These are phyloP conservation scores for Spisula solida DNA, from an alignment of 2,888 invertebrate species.

Conservation along the genomic window DNA sequence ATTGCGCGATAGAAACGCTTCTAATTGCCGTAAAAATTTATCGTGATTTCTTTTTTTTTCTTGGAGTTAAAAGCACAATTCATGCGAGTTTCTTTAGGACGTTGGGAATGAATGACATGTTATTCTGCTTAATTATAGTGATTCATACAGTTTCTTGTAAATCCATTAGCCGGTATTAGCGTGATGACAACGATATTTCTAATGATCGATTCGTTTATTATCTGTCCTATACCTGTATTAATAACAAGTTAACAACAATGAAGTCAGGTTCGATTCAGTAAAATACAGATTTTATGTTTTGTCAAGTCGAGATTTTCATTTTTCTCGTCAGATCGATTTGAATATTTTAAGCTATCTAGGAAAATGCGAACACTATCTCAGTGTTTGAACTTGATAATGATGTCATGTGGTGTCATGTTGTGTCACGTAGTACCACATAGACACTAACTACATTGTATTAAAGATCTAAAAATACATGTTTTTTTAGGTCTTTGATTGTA, in stretches of 20 bases:
- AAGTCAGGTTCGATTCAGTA: neutral
- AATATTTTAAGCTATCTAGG: neutral
- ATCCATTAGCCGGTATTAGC: slow-evolving; percentile 56
- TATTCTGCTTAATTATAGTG: slow-evolving; percentile 50
- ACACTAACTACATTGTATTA: too few species aligned
- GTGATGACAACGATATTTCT: slow-evolving; percentile 49
- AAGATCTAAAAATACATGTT: too few species aligned
- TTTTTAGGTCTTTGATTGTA: too few species aligned
- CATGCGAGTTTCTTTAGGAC: slow-evolving; percentile 46
- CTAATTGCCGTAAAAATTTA: slow-evolving; percentile 45
- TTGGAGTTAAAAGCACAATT: slow-evolving; percentile 45
- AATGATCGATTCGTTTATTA: slow-evolving; percentile 46
- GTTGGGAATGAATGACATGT: slow-evolving; percentile 31
- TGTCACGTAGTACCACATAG: too few species aligned
- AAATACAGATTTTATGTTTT: slow-evolving; percentile 20
- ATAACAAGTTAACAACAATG: slow-evolving; percentile 27
- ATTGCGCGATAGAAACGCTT: slow-evolving; percentile 43
- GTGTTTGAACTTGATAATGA: slow-evolving; percentile 5
- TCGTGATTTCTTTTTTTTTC: slow-evolving; percentile 30
- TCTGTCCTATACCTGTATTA: slow-evolving; percentile 39
- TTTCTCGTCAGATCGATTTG: slow-evolving; percentile 11
- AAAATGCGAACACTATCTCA: neutral
- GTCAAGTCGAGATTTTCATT: slow-evolving; percentile 3
- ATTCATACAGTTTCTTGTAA: slow-evolving; percentile 50
- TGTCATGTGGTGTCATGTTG: neutral